phyloP scores from a whole-genome alignment of 2,888 invertebrate genomes.

The Dryobotodes eremita region DNA sequence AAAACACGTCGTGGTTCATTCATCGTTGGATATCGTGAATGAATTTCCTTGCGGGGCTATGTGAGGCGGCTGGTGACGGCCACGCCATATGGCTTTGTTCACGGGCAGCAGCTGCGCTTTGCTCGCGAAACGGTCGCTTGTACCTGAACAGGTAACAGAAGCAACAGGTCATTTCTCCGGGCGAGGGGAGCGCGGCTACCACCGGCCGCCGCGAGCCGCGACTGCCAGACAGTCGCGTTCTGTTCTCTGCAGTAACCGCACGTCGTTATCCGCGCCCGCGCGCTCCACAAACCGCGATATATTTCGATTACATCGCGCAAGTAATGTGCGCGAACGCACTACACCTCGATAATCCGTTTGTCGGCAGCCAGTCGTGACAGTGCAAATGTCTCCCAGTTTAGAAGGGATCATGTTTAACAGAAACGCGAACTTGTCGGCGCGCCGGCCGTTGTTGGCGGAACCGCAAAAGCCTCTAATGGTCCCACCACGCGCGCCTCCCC shows the following conservation, averaged over 20 bases:
- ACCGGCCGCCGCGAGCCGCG: constrained; percentile 58
- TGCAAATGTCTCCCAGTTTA: constrained; percentile 89
- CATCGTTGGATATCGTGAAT: constrained; percentile 82
- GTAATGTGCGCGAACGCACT: constrained; percentile 87
- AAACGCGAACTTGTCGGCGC: constrained; percentile 88
- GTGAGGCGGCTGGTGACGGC: constrained; percentile 67
- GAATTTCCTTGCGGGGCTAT: constrained; percentile 73
- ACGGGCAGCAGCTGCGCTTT: constrained; percentile 83
- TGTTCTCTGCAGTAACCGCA: constrained; percentile 69
- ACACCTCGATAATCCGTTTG: constrained; percentile 77
- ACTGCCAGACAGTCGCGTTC: constrained; percentile 78
- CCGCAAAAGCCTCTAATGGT: constrained; percentile 87
- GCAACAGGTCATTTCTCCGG: constrained; percentile 89
- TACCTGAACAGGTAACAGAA: constrained; percentile 89
- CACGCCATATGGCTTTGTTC: constrained; percentile 84
- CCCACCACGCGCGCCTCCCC: constrained; percentile 87
- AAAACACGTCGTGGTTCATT: constrained; percentile 84
- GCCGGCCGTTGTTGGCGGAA: constrained; percentile 88
- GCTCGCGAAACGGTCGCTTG: constrained; percentile 83
- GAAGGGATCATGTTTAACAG: constrained; percentile 90
- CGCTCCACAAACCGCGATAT: constrained; percentile 67
- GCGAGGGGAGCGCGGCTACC: constrained; percentile 81
- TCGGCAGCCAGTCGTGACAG: constrained; percentile 83
- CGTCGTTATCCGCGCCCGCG: constrained; percentile 73
- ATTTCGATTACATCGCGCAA: constrained; percentile 75